phyloP scores from a whole-genome alignment of 37 sponge, comb jelly and placozoan species.

The Agelas oroides region DNA sequence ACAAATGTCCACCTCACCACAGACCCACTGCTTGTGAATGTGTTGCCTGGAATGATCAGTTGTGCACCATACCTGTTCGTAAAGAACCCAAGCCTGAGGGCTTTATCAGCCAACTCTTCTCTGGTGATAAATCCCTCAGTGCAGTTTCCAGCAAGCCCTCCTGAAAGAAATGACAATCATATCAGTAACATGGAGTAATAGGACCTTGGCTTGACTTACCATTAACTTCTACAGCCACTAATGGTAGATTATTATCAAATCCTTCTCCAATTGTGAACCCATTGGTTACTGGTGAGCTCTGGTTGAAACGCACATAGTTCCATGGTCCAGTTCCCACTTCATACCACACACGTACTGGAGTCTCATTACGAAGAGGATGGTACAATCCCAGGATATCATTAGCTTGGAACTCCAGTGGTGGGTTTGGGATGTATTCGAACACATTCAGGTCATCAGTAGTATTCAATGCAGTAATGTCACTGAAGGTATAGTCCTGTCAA shows the following conservation, averaged over 20 bases:
- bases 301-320: background rate
- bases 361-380: background rate
- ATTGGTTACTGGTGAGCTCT: no score
- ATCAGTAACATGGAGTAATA: no score
- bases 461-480: background rate
- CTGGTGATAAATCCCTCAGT: no score
- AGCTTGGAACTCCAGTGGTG: background rate
- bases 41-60: background rate
- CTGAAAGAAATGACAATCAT: no score
- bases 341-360: background rate
- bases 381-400: conserved; percentile 6
- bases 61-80: no score
- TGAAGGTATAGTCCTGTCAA: background rate
- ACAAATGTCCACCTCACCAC: background rate
- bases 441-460: background rate
- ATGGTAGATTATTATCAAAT: background rate
- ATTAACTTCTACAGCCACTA: conserved; percentile 9
- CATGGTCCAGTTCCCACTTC: conserved; percentile 1
- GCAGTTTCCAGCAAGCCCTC: no score
- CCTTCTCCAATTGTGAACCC: no score
- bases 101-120: no score
- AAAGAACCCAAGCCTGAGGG: no score
- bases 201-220: no score
- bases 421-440: background rate
- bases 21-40: background rate